These are phyloP conservation scores for Nettapus auritus DNA, from an alignment of 2,113 vertebrate species.

Conservation along the genomic window DNA sequence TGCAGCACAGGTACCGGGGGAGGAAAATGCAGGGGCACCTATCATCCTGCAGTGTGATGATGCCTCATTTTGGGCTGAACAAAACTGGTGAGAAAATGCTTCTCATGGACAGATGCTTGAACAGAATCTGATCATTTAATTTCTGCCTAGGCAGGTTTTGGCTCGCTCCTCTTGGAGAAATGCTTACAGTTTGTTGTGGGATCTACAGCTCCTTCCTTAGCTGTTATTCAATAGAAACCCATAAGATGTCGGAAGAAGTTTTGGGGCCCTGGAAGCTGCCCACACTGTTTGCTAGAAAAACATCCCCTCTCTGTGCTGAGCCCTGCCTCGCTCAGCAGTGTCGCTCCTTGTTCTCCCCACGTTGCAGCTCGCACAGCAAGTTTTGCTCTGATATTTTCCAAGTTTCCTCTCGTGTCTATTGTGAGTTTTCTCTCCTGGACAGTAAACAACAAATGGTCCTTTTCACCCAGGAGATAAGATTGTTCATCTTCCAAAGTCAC, in stretches of 20 bases:
- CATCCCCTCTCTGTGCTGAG: background rate
- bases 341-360: background rate
- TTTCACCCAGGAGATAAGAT: slow-evolving; percentile 85
- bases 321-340: background rate
- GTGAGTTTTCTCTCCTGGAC: slow-evolving; percentile 67
- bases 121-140: background rate
- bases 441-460: slow-evolving; percentile 83
- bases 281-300: fast-evolving
- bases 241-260: background rate
- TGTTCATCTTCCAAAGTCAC: slow-evolving; percentile 84
- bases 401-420: slow-evolving; percentile 29
- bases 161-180: background rate
- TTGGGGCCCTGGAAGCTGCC: background rate
- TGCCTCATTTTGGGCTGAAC: background rate
- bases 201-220: background rate
- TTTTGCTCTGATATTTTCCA: slow-evolving; percentile 12
- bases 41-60: fast-evolving
- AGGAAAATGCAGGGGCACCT: background rate
- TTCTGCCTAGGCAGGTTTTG: background rate
- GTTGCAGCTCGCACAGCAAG: background rate
- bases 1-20: background rate
- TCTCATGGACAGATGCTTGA: background rate
- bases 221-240: fast-evolving
- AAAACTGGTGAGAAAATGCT: fast-evolving
- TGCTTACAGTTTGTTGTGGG: fast-evolving